phyloP scores from a whole-genome alignment of 1,140 invertebrate genomes.

The Rhopalosiphum maidis region DNA sequence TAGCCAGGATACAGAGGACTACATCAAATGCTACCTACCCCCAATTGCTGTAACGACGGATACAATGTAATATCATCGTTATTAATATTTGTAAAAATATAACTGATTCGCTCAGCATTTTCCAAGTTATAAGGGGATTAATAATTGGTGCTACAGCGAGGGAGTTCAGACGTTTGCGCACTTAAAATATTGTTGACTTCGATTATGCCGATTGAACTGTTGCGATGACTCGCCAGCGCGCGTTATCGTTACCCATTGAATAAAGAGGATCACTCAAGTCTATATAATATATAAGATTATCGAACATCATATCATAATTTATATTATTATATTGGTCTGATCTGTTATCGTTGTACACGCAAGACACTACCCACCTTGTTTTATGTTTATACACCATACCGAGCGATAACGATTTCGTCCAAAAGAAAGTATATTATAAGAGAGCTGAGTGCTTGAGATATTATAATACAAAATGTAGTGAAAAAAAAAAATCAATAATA shows the following conservation, averaged over 20 bases:
- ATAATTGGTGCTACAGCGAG: not conserved
- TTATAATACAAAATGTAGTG: not conserved
- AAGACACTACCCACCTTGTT: not conserved
- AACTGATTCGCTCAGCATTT: not conserved
- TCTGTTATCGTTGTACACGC: not conserved
- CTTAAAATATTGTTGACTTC: not conserved
- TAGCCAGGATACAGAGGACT: not conserved
- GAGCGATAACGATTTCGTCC: not conserved
- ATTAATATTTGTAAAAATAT: not conserved
- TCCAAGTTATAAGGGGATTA: not conserved
- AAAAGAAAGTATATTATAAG: not conserved
- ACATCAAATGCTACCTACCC: not conserved
- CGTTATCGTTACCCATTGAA: not conserved
- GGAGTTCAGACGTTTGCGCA: not conserved
- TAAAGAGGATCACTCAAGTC: not conserved
- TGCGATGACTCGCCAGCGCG: not conserved
- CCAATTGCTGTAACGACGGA: not conserved
- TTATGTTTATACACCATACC: not conserved
- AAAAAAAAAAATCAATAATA: too few species aligned
- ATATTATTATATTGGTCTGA: not conserved
- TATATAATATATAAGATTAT: not conserved
- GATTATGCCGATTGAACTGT: not conserved
- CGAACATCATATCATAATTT: not conserved
- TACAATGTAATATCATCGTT: not conserved
- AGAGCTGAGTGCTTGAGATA: not conserved